Conservation (phyloP, 2,888 invertebrate genomes). For the Melieria crassipennis region DNA sequence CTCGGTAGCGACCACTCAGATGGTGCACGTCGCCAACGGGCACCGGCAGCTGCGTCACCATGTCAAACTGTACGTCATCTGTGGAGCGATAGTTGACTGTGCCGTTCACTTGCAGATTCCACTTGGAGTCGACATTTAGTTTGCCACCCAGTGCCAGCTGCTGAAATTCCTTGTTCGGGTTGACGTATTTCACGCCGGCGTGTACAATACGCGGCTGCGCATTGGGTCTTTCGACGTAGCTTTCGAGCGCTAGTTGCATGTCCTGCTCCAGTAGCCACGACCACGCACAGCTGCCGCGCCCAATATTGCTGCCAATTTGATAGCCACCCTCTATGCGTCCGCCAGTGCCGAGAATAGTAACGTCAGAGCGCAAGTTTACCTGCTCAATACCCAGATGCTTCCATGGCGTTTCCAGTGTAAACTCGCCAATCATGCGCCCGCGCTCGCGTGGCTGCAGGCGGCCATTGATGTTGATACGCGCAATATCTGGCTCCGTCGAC, state of each 20-base stretch:
- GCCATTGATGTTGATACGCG: slow-evolving; percentile 58
- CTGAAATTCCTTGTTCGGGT: slow-evolving; percentile 68
- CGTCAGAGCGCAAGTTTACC: slow-evolving; percentile 54
- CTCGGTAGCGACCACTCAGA: slow-evolving; percentile 60
- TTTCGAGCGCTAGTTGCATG: slow-evolving; percentile 67
- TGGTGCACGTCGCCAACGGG: slow-evolving; percentile 70
- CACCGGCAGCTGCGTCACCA: slow-evolving; percentile 68
- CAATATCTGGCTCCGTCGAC: slow-evolving; percentile 59
- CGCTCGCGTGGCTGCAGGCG: slow-evolving; percentile 48
- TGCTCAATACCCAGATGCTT: slow-evolving; percentile 60
- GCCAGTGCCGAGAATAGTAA: slow-evolving; percentile 50
- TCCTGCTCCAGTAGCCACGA: slow-evolving; percentile 68
- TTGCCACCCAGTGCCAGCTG: slow-evolving; percentile 69
- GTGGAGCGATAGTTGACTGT: slow-evolving; percentile 57
- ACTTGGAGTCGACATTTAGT: slow-evolving; percentile 69
- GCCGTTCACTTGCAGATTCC: slow-evolving; percentile 69
- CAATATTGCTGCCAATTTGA: slow-evolving; percentile 64
- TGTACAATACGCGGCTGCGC: slow-evolving; percentile 65
- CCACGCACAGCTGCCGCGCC: slow-evolving; percentile 67
- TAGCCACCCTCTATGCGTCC: slow-evolving; percentile 63
- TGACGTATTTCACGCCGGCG: slow-evolving; percentile 67
- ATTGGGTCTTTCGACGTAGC: slow-evolving; percentile 64
- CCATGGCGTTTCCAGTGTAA: slow-evolving; percentile 63
- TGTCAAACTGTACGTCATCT: slow-evolving; percentile 65
- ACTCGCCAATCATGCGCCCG: slow-evolving; percentile 50